Percentiles rank a stretch among this genome's conserved stretches.
Conservation (phyloP, 1,140 invertebrate species). For the Listronotus oregonensis region DNA sequence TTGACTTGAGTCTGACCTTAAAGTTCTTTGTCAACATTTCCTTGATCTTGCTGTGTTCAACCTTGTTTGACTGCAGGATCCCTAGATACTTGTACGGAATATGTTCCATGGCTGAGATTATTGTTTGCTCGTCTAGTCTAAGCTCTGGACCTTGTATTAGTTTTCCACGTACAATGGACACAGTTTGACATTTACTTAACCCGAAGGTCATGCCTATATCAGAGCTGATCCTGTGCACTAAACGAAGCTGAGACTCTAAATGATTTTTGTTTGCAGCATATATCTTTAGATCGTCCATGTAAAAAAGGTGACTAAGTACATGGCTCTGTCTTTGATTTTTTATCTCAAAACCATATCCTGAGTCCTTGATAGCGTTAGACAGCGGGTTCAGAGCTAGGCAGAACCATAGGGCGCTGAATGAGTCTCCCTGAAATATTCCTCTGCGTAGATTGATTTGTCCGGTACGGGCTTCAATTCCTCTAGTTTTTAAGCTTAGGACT, state of each 20-base stretch:
- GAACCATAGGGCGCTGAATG: not conserved
- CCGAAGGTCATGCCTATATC: slow-evolving; percentile 2
- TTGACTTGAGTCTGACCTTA: no score
- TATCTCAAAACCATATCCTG: not conserved
- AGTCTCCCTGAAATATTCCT: not conserved
- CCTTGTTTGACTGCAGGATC: no score
- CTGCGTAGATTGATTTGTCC: no score
- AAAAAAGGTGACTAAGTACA: not conserved
- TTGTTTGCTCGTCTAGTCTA: not conserved
- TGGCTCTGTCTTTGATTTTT: not conserved
- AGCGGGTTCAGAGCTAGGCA: not conserved
- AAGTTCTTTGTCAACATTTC: no score
- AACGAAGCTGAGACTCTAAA: not conserved
- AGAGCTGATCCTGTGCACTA: not conserved
- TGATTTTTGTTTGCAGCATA: not conserved
- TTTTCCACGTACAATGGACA: not conserved
- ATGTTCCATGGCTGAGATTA: not conserved
- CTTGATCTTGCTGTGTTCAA: no score
- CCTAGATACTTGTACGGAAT: no score
- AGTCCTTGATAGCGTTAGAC: not conserved
- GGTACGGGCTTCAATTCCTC: no score
- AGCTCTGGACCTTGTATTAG: not conserved
- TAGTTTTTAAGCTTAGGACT: no score
- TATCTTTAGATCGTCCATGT: not conserved
- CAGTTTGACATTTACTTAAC: not conserved